Conservation (phyloP, 92 coral and sea anemone species). For the Anthopleura xanthogrammica region DNA sequence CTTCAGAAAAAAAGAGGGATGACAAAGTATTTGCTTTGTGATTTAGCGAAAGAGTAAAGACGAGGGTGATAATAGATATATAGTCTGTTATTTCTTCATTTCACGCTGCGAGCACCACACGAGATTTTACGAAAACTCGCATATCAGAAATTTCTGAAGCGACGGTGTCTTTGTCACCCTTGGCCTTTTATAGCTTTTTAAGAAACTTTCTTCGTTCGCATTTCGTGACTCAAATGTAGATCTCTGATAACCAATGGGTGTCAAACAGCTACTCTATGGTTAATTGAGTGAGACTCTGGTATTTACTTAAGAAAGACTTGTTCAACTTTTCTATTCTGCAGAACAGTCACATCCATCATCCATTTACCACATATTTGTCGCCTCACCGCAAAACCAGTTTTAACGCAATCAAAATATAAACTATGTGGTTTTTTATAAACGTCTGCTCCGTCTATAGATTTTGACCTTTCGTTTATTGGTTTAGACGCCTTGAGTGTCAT, state of each 20-base stretch:
- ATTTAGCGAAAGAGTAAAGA: neutral
- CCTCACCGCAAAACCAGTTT: slow-evolving; percentile 3
- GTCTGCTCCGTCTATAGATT: slow-evolving; percentile 6
- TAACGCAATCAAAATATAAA: neutral
- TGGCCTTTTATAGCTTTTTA: neutral
- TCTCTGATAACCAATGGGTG: neutral
- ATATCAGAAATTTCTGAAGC: slow-evolving; percentile 7
- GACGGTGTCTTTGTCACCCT: slow-evolving; percentile 9
- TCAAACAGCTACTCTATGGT: neutral
- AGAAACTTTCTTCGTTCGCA: neutral
- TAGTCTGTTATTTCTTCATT: slow-evolving; percentile 11
- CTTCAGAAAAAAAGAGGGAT: neutral
- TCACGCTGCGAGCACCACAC: slow-evolving; percentile 24
- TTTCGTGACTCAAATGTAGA: neutral
- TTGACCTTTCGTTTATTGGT: neutral
- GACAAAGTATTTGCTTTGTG: neutral
- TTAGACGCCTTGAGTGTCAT: neutral
- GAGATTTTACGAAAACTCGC: neutral
- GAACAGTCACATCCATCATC: neutral
- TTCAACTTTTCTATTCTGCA: neutral
- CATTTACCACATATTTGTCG: neutral
- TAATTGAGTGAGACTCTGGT: neutral
- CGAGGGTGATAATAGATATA: neutral
- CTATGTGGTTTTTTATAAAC: slow-evolving; percentile 3
- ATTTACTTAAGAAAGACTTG: neutral